Base-by-base conservation (phyloP, 1,140 invertebrate genomes). In the Drosophila seguyi region DNA sequence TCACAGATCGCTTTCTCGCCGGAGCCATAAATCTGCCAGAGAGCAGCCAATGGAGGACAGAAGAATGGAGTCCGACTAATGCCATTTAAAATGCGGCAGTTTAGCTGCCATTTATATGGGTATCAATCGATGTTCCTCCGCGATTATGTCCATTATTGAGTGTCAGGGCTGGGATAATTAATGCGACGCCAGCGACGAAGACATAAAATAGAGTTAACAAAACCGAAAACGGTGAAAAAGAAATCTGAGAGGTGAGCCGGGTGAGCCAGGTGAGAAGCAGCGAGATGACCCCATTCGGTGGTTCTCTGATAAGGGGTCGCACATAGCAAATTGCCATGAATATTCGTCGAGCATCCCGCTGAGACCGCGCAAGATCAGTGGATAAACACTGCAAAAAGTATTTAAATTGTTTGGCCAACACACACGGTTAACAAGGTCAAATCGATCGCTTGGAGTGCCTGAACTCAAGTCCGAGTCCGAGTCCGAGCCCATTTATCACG, bases 71-170 rank as follows among this genome's bases (percentile, higher is more conserved):
- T 44, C 60, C 18, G 48, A 75, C 82, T 63, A 85, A 75, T 85
- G 74, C 56, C 81, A 76, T 81, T 81, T 85, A 74, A 81, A 78
- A 75, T 59, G 78, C 66, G 65, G 61, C 83, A 82, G 69, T 59
- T 86, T 82, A 58, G 84, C 66, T 87, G 82, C 82, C 53, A 86
- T 85, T 85, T 86, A 81, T 79, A 86, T 81, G 78, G 81, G 79
- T 81, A 81, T 85, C 79, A 74, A 82, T 76, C 66, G 79, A 63
- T 16, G 79, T 61, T 82, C 45, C 59, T 48, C 31, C 7, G n/a
- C 48, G 22, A 55, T 31, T 63, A 47, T 48, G 36, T 81, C 58
- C 75, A 44, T 82, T 74, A 78, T 73, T 72, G 48, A 68, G 48
- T 76, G 69, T 63, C 47, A 36, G 66, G 55, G 45, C 53, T 55